These are phyloP conservation scores for Aphelocoma californica DNA, from an alignment of 2,797 vertebrate species.

Conservation along the genomic window DNA sequence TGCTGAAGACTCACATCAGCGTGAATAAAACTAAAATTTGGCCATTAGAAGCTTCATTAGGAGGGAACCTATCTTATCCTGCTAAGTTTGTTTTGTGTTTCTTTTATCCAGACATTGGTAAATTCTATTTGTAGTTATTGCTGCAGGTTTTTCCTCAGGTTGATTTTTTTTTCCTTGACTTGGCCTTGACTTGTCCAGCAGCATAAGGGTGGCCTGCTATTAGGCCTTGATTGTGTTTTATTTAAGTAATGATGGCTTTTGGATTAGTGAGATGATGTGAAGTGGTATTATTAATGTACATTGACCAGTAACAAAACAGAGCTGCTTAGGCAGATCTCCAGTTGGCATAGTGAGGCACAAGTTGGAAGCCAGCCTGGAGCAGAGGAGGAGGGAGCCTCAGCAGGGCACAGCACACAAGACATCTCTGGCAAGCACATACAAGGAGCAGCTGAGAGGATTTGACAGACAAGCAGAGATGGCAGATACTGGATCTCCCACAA, in stretches of 20 bases:
- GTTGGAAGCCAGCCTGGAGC: slow-evolving; percentile 4
- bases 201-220: not conserved
- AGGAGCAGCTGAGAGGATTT: not conserved
- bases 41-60: not conserved
- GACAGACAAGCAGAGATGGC: not conserved
- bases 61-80: not conserved
- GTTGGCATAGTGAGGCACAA: not conserved
- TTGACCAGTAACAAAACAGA: not conserved
- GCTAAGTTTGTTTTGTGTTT: not conserved
- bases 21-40: not conserved
- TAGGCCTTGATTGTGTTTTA: not conserved
- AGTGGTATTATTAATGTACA: not conserved
- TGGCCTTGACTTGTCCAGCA: not conserved
- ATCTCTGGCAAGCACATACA: not conserved
- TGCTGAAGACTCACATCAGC: not conserved
- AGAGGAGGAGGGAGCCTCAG: not conserved
- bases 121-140: not conserved
- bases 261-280: not conserved
- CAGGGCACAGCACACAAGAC: not conserved
- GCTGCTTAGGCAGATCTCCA: not conserved
- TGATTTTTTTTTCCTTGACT: not conserved
- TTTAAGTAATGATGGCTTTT: not conserved
- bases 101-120: not conserved
- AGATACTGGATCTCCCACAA: not conserved
- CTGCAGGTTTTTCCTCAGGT: not conserved